Base-by-base conservation (phyloP, 2,888 invertebrate genomes). In the Chirona hameri region DNA sequence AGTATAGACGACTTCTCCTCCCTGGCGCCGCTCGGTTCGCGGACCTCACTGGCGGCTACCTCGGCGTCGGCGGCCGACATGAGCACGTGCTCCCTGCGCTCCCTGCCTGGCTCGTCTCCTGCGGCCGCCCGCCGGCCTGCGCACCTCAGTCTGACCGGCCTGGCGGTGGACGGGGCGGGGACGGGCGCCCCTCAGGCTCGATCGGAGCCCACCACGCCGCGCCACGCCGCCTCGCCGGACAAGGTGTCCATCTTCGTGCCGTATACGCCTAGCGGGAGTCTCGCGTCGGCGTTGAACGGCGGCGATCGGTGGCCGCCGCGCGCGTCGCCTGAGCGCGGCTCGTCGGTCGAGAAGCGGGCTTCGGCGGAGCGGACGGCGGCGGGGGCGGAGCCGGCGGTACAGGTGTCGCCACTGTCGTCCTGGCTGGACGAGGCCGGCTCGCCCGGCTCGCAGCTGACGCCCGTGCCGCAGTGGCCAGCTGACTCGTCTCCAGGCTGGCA, bases 1-100 rank as follows among this genome's bases (percentile, higher is more conserved):
- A 80, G 80, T 80, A 55, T 80, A 80, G 80, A 80, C 80, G 52
- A 80, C 52, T 80, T 80, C 80, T 80, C 80, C 52, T 80, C 80
- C 29, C 80, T 55, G 48, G 52, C 80, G 80, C 15, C 80, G 29
- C 52, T 80, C 15, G 52, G 80, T 27, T 80, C 80, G 18, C 80
- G 80, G 52, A 80, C 80, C 48, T 27, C 29, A 5, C 52, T 52
- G 52, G 80, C 80, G 52, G 52, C 52, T 52, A 80, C 80, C 18
- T 27, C 52, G 21, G 80, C 48, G 2, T 80, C 80, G 27, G 80
- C 52, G 52, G 80, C 52, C 80, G 80, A 52, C 80, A n/a, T 27
- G 15, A 52, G 52, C 27, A 80, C 27, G 27, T 80, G 80, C 52
- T 80, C 80, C 15, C 52, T 80, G 80, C 52, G 80, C 48, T 80